Evolutionary conservation across 2,797 vertebrate species (phyloP).

Genomic region (Fratercula arctica): DNA sequence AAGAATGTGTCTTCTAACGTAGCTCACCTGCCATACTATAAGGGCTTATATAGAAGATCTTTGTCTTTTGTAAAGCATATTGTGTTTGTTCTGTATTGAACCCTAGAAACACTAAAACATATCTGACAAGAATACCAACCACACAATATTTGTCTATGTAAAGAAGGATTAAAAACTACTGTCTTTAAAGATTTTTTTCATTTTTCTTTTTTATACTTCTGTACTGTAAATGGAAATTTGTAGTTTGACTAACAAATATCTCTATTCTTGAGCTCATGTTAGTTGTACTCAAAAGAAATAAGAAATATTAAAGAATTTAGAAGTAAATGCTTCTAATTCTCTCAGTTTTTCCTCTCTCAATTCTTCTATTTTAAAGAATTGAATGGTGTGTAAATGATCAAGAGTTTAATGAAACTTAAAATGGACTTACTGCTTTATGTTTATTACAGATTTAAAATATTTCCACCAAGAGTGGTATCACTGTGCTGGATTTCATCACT

Average conservation of each 20-base stretch:
- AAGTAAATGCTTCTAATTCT: not conserved
- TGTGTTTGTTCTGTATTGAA: not conserved
- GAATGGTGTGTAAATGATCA: not conserved
- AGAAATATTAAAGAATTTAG: not conserved
- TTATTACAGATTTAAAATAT: not conserved
- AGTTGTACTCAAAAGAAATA: not conserved
- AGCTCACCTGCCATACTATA: not conserved
- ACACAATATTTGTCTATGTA: not conserved
- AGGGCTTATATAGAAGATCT: not conserved
- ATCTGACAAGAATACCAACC: not conserved
- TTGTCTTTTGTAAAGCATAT: not conserved
- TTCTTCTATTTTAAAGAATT: not conserved
- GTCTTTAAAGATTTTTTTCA: not conserved
- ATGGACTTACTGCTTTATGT: not conserved
- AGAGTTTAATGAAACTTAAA: not conserved
- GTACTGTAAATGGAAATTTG: not conserved
- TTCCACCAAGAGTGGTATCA: fast-evolving
- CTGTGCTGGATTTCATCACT: not conserved
- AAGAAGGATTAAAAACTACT: not conserved
- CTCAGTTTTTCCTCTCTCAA: not conserved
- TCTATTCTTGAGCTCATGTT: not conserved
- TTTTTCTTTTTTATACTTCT: not conserved
- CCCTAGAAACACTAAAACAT: not conserved
- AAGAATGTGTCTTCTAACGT: not conserved
- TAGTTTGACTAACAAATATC: not conserved